phyloP scores from a whole-genome alignment of 2,888 invertebrate species.

The Tetragonisca angustula region DNA sequence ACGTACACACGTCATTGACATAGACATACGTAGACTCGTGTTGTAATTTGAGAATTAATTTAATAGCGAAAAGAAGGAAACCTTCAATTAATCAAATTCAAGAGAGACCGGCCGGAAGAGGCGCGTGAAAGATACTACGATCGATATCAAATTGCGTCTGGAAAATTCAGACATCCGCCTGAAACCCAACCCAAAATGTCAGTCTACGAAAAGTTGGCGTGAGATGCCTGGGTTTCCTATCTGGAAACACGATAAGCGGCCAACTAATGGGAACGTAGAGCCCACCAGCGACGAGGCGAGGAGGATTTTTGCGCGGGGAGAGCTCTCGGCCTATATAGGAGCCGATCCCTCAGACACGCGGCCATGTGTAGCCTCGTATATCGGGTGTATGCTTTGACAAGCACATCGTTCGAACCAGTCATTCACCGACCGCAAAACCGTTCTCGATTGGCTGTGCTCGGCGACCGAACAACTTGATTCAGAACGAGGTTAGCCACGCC shows the following conservation, averaged over 20 bases:
- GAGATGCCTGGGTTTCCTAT: not conserved
- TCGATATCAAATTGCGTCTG: no score
- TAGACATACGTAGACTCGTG: no score
- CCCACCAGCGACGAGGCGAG: not conserved
- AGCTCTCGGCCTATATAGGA: constrained; percentile 28
- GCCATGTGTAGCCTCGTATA: constrained; percentile 41
- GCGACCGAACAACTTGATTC: constrained; percentile 71
- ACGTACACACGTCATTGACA: no score
- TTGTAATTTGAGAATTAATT: no score
- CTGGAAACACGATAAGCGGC: constrained; percentile 13
- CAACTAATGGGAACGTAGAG: not conserved
- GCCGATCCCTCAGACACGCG: constrained; percentile 27
- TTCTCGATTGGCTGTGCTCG: constrained; percentile 70
- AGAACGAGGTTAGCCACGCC: constrained; percentile 68
- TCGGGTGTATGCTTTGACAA: constrained; percentile 68
- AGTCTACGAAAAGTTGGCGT: not conserved
- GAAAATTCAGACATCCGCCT: no score
- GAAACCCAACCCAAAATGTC: not conserved
- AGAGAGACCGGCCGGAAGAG: no score
- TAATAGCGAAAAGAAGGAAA: no score
- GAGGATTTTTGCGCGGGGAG: constrained; percentile 27
- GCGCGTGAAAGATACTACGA: no score
- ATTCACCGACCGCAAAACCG: constrained; percentile 69
- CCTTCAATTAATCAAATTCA: no score
- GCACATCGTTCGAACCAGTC: constrained; percentile 66